These are phyloP conservation scores for Heliconius nattereri DNA, from an alignment of 1,140 invertebrate genomes.

Conservation along the genomic window DNA sequence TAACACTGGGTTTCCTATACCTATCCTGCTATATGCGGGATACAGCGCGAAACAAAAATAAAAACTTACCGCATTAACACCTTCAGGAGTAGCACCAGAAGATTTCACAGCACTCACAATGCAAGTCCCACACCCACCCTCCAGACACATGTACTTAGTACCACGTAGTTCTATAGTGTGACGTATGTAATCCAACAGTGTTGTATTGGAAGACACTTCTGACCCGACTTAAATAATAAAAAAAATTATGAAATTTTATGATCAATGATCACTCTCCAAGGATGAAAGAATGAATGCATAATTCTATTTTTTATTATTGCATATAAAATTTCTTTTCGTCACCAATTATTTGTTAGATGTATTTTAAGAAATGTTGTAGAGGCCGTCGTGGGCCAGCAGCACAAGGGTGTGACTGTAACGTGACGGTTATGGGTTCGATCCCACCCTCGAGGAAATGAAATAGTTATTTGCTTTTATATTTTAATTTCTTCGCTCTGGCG, in stretches of 20 bases:
- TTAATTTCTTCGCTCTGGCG: too few relatives aligned
- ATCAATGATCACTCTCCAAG: too few relatives aligned
- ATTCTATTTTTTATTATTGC: too few relatives aligned
- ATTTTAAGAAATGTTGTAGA: too few relatives aligned
- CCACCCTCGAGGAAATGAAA: too few relatives aligned
- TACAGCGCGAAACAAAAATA: background rate
- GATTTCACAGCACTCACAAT: conserved; percentile 81
- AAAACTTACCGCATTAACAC: conserved; percentile 47
- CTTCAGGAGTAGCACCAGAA: conserved; percentile 6
- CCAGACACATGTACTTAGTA: conserved; percentile 87
- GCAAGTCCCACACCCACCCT: conserved; percentile 89
- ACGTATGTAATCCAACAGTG: conserved; percentile 60
- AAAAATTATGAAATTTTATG: background rate
- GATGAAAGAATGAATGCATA: too few relatives aligned
- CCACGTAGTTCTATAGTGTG: conserved; percentile 81
- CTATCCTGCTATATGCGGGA: background rate
- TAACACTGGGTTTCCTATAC: background rate
- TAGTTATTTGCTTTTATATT: too few relatives aligned
- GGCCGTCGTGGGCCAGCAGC: too few relatives aligned
- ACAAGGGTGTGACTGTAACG: too few relatives aligned
- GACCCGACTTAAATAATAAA: background rate
- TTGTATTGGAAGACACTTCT: conserved; percentile 59
- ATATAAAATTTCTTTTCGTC: too few relatives aligned
- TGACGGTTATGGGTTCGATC: too few relatives aligned
- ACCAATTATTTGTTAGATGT: too few relatives aligned